Percentiles rank a stretch among this genome's conserved stretches.
Conservation (phyloP, 1,140 invertebrate species). For the Hylyphantes graminicola region DNA sequence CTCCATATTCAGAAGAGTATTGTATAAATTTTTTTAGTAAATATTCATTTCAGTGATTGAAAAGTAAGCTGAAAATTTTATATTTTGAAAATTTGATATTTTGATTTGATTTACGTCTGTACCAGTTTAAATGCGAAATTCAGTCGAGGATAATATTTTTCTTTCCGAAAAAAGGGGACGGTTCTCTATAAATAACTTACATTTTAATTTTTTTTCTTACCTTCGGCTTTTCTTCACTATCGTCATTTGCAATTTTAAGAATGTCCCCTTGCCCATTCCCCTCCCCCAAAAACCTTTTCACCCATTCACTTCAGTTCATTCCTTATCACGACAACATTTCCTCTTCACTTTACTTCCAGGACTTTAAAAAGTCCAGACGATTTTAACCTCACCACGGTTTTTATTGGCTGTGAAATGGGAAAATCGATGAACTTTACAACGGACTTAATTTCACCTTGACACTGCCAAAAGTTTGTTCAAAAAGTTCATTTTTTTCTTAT, state of each 20-base stretch:
- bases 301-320: conserved; percentile 44
- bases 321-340: conserved; percentile 46
- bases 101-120: no score
- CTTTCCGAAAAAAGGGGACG: not conserved
- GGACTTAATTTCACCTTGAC: conserved; percentile 44
- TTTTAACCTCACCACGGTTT: conserved; percentile 41
- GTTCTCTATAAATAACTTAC: conserved; percentile 10
- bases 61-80: no score
- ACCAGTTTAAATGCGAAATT: no score
- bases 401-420: conserved; percentile 41
- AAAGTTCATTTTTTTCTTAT: not conserved
- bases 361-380: conserved; percentile 23
- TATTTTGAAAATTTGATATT: no score
- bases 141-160: no score
- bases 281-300: conserved; percentile 5
- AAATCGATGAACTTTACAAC: conserved; percentile 34
- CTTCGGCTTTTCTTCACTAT: not conserved
- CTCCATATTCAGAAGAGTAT: no score
- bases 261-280: not conserved
- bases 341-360: not conserved
- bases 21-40: no score
- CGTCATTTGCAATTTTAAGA: conserved; percentile 44
- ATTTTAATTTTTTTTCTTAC: conserved; percentile 4
- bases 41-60: no score
- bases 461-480: conserved; percentile 33